Evolutionary conservation across 2,797 vertebrate species (phyloP).

Genomic region (Benthosema pterotum): DNA sequence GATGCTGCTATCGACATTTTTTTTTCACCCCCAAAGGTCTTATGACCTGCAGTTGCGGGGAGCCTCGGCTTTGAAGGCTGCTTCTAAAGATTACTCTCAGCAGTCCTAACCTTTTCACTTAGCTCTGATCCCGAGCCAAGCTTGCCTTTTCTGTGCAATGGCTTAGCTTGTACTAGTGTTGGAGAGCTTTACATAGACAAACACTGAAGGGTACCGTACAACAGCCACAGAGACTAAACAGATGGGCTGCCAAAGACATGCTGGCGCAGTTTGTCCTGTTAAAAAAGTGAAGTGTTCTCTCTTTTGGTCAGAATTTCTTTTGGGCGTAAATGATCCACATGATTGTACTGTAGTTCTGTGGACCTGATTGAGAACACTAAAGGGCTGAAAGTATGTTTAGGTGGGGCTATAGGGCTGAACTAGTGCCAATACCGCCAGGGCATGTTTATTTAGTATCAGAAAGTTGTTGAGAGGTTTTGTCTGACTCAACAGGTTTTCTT

Average conservation of each 20-base stretch:
- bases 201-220: constrained; percentile 35
- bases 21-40: constrained; percentile 75
- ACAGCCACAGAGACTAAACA: constrained; percentile 54
- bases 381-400: constrained; percentile 44
- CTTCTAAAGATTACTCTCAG: constrained; percentile 79
- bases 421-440: constrained; percentile 59
- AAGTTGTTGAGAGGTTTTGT: constrained; percentile 54
- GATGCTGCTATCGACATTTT: constrained; percentile 51
- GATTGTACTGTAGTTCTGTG: constrained; percentile 24
- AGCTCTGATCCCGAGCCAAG: constrained; percentile 74
- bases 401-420: constrained; percentile 51
- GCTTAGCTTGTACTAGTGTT: constrained; percentile 43
- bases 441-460: constrained; percentile 62
- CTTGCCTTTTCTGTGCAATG: constrained; percentile 43
- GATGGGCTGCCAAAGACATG: constrained; percentile 23
- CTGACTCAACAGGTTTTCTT: constrained; percentile 44
- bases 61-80: constrained; percentile 76
- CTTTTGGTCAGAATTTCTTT: constrained; percentile 19
- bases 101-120: constrained; percentile 81
- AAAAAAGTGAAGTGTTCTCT: constrained; percentile 13
- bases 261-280: constrained; percentile 27
- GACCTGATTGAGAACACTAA: constrained; percentile 31
- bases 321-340: constrained; percentile 16
- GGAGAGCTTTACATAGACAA: constrained; percentile 41
- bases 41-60: constrained; percentile 70